Base-by-base conservation (phyloP, 2,797 vertebrate species). In the Crocodylus rhombifer region DNA sequence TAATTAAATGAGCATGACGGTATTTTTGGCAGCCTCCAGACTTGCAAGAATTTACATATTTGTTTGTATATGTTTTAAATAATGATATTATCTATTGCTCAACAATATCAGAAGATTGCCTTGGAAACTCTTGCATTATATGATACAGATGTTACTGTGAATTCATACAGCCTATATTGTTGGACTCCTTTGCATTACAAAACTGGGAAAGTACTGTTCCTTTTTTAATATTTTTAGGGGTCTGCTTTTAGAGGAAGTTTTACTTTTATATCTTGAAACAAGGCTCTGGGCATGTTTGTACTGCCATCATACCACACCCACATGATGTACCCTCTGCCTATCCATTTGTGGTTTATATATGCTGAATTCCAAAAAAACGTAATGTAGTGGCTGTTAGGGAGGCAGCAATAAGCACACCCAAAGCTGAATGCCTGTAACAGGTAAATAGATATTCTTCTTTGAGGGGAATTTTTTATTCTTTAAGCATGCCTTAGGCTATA, bases 171-270 rank as follows among this genome's bases (percentile, higher is more conserved):
- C 89, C 60, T 17, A 6, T 89, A 83, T 80, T 89, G 80, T 83
- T 84, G 51, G 28, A 60, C 56, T 75, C 14, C 16, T 56, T 64
- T 69, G 10, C 21, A 0, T 69, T 91, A 33, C 42, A 65, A 25
- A 56, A 69, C 20, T 81, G 30, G 88, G 77, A 94, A 87, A 58
- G 9, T 83, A 20, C 11, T 87, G 12, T 79, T 89, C 13, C 82
- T 79, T 21, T 58, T 62, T 36, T 60, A 74, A 2, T 79, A 30
- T 51, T 92, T 69, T 82, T 82, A 80, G 76, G 63, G 20, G 56
- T 88, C 91, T 93, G 7, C 42, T 85, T 26, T 67, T 77, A 90
- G 80, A 63, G 86, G n/a, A 80, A 77, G 5, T 92, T 87, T 75
- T 88, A 77, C 61, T 65, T 51, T n/a, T 7, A 3, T 28, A 63